phyloP scores from a whole-genome alignment of 2,888 invertebrate species.

The Euzetes globulus region DNA sequence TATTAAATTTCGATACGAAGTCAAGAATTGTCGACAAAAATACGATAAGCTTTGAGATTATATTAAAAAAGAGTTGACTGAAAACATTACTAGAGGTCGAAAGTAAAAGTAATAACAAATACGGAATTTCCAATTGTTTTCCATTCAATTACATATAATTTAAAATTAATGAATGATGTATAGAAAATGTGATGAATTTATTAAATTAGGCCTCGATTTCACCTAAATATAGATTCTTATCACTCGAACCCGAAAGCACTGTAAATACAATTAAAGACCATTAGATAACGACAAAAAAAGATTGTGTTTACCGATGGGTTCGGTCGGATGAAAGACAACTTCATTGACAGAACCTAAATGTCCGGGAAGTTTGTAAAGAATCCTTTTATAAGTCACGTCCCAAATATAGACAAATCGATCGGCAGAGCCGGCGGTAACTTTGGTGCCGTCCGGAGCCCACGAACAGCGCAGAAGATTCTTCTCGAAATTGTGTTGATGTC shows the following conservation, averaged over 20 bases:
- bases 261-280: neutral
- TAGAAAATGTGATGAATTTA: neutral
- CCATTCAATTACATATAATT: too few relatives aligned
- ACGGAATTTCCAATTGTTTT: too few relatives aligned
- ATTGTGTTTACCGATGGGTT: slow-evolving; percentile 64
- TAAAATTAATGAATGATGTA: neutral
- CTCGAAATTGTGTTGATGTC: slow-evolving; percentile 96
- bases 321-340: slow-evolving; percentile 85
- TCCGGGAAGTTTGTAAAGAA: slow-evolving; percentile 92
- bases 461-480: slow-evolving; percentile 86
- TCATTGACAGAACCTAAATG: slow-evolving; percentile 97
- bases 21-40: too few relatives aligned
- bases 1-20: too few relatives aligned
- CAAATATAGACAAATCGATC: slow-evolving; percentile 94
- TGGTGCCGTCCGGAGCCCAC: slow-evolving; percentile 88
- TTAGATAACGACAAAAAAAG: slow-evolving; percentile 1
- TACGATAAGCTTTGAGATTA: too few relatives aligned
- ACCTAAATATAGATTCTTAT: slow-evolving; percentile 89
- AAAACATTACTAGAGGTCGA: too few relatives aligned
- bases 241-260: slow-evolving; percentile 87
- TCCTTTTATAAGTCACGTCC: slow-evolving; percentile 85
- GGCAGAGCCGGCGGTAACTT: slow-evolving; percentile 83
- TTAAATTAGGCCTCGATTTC: slow-evolving; percentile 58
- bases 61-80: too few relatives aligned
- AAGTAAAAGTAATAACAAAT: too few relatives aligned